Percentiles rank a stretch among this genome's conserved stretches.
Conservation (phyloP, 1,140 invertebrate genomes). For the Drosophila sturtevanti region DNA sequence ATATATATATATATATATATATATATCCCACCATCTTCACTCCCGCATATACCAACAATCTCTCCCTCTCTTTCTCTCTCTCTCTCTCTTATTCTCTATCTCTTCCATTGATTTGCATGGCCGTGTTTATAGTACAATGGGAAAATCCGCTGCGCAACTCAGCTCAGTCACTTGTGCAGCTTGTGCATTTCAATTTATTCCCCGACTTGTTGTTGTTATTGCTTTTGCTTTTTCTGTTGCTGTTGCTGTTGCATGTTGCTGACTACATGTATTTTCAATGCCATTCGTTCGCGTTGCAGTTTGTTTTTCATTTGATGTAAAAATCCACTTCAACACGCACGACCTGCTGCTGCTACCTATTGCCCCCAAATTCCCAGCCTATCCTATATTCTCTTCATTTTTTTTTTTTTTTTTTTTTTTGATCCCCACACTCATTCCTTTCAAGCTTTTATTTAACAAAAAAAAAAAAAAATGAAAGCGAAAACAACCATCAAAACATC, state of each 20-base stretch:
- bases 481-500: not conserved
- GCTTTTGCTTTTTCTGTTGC: not conserved
- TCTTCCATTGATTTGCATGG: constrained; percentile 60
- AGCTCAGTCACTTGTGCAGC: constrained; percentile 51
- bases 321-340: constrained; percentile 26
- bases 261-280: constrained; percentile 43
- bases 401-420: too few relatives aligned
- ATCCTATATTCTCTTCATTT: not conserved
- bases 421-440: too few relatives aligned
- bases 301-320: constrained; percentile 50
- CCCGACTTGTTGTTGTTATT: constrained; percentile 7
- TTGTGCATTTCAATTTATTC: constrained; percentile 62
- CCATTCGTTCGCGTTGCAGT: constrained; percentile 31
- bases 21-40: too few relatives aligned
- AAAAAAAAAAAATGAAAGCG: constrained; percentile 8
- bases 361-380: constrained; percentile 28
- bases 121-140: constrained; percentile 68
- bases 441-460: constrained; percentile 22
- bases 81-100: not conserved
- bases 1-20: too few relatives aligned
- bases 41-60: not conserved
- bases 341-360: constrained; percentile 51
- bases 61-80: not conserved
- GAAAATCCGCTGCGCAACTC: constrained; percentile 57
- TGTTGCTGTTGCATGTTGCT: constrained; percentile 16